Percentiles rank a stretch among this genome's conserved stretches.
These are phyloP conservation scores for Pissodes strobi DNA, from an alignment of 1,140 invertebrate genomes.

Conservation along the genomic window DNA sequence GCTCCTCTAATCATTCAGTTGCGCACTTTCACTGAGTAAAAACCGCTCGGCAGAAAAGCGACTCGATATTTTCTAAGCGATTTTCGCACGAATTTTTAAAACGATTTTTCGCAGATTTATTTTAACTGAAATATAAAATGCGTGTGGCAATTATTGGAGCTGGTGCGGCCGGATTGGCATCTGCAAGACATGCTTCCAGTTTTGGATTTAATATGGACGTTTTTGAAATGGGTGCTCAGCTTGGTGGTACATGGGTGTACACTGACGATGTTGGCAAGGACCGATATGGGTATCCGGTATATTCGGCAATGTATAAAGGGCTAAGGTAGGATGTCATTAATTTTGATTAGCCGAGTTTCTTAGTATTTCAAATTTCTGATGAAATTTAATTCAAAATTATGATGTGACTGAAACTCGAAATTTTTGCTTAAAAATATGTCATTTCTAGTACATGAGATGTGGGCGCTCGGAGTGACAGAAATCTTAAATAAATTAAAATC, in stretches of 20 bases:
- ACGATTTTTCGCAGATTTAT: not conserved
- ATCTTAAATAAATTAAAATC: no score
- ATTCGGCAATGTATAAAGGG: slow-evolving; percentile 87
- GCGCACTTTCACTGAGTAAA: slow-evolving; percentile 9
- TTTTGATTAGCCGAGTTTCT: not conserved
- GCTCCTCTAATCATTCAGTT: slow-evolving; percentile 10
- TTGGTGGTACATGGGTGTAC: slow-evolving; percentile 92
- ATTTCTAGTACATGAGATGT: no score
- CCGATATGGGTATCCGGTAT: slow-evolving; percentile 77
- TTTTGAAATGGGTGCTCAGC: slow-evolving; percentile 72
- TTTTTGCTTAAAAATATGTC: no score
- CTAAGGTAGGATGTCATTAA: slow-evolving; percentile 69
- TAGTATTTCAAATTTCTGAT: no score
- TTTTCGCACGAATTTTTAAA: not conserved
- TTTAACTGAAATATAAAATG: slow-evolving; percentile 50
- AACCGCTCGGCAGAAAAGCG: not conserved
- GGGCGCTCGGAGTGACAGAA: no score
- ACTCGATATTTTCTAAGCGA: not conserved
- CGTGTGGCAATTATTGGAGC: slow-evolving; percentile 68
- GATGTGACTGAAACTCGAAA: no score
- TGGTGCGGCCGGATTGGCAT: slow-evolving; percentile 68
- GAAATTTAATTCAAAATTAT: no score
- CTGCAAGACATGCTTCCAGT: slow-evolving; percentile 58
- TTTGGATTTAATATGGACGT: slow-evolving; percentile 59
- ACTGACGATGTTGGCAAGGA: slow-evolving; percentile 70